Base-by-base conservation (phyloP, 2,797 vertebrate species). In the Schizopygopsis malacanthus region DNA sequence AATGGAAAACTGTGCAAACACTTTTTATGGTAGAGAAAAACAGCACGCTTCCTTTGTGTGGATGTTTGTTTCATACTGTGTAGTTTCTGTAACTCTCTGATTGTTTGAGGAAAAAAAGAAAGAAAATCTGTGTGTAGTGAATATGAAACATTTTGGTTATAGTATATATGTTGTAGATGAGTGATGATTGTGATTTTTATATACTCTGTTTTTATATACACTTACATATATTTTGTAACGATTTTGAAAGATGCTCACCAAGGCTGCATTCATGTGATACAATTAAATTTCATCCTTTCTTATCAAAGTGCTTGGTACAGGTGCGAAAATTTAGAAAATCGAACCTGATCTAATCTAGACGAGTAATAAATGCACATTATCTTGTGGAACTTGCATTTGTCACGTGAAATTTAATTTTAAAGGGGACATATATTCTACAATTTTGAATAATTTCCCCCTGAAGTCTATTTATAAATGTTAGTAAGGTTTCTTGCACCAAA, bases 331-430 rank as follows among this genome's bases (percentile, higher is more conserved):
- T 0, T 2, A 43, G 9, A 43, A 43, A 43, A 43, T 2, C 41
- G 2, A 43, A 2, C 41, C 41, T 43, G 41, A 43, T 43, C n/a
- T n/a, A n/a, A n/a, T n/a, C n/a, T n/a, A 67, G 73, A 52, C 15
- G 5, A 52, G 59, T 20, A 43, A 54, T 39, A 77, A 41, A 84
- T 69, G 25, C 73, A 54, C 61, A 56, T 45, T 52, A 77, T 84
- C 73, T 39, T 67, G 33, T 18, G 47, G 61, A 76, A 11, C 69
- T 63, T 82, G 22, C 67, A 82, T 71, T 82, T 72, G 28, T 72
- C 52, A 33, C 69, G 25, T n/a, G 5, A 56, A 39, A 71, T 59
- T 7, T 9, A 6, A 63, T 63, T 63, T 50, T 45, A 83, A 83
- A 83, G 18, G 18, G 11, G 6, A 20, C n/a, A 15, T 20, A n/a